Conservation (phyloP, 2,888 invertebrate genomes). For the Podabrus alpinus region DNA sequence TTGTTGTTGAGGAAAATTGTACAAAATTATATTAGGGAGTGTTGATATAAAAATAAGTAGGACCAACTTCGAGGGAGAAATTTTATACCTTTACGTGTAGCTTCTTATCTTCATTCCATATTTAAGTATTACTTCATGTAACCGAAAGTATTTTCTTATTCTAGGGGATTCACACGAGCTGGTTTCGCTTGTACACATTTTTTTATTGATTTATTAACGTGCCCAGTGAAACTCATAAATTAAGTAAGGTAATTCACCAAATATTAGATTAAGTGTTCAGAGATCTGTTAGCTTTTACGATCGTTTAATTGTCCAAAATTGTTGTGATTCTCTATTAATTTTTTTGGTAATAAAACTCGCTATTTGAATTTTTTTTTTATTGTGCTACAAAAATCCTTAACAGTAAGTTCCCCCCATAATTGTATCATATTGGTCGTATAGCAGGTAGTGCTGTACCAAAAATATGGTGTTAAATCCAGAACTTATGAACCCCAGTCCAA, state of each 20-base stretch:
- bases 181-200: not conserved
- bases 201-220: not conserved
- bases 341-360: not conserved
- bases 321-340: not conserved
- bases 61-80: not conserved
- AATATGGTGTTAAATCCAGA: slow-evolving; percentile 95
- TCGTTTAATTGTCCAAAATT: not conserved
- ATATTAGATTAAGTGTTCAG: not conserved
- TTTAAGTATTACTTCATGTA: not conserved
- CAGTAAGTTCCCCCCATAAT: not conserved
- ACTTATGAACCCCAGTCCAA: slow-evolving; percentile 94
- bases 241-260: not conserved
- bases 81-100: not conserved
- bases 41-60: not conserved
- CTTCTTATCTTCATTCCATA: not conserved
- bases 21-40: not conserved
- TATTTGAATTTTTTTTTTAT: not conserved
- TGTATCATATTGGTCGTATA: slow-evolving; percentile 63
- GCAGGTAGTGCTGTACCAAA: slow-evolving; percentile 92
- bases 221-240: not conserved
- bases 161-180: not conserved
- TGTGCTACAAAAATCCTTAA: not conserved
- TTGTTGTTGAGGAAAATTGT: not conserved
- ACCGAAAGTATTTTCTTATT: not conserved
- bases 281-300: not conserved